Base-by-base conservation (phyloP, 2,888 invertebrate species). In the Agrochola lychnidis region DNA sequence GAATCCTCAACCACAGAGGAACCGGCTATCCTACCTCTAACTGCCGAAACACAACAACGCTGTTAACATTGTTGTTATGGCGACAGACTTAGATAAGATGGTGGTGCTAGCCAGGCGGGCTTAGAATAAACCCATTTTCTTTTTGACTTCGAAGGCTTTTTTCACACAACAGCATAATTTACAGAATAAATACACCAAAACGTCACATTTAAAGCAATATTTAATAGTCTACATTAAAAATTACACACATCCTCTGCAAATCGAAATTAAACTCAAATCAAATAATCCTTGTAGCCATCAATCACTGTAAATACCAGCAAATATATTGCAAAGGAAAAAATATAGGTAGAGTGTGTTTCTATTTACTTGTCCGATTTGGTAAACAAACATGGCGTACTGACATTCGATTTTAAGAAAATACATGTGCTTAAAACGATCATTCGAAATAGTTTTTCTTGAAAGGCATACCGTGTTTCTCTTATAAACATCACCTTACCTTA, bases 261-360 rank as follows among this genome's bases (percentile, higher is more conserved):
- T 10, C 7, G 0, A 68, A 69, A 73, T 63, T 51, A 51, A 69
- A 62, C n/a, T 25, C 16, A 69, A 67, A 68, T 73, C 22, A 73
- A 48, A 53, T 25, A 72, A 81, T 42, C 36, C 45, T 48, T 69
- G 25, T 40, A 66, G 10, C 36, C 19, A 74, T 82, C 61, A 82
- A 74, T 81, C 73, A 71, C 6, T 22, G 14, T 45, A 61, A 70
- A 71, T 59, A 70, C 48, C 70, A 59, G 14, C 3, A 40, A 67
- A 30, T 36, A 67, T n/a, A 30, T 68, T 30, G n/a, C n/a, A 22
- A 66, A 70, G 3, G 30, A 68, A 67, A 70, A 71, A 42, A 30
- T 48, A 40, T n/a, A 14, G 36, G 7, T 48, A 40, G 25, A 61
- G n/a, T 51, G 0, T 42, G 30, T 30, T 40, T 74, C 1, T 30